A percentile compares a stretch with the other conserved stretches of the same genome.
These are phyloP conservation scores for Drosophila nikananu DNA, from an alignment of 1,140 invertebrate genomes.

Conservation along the genomic window DNA sequence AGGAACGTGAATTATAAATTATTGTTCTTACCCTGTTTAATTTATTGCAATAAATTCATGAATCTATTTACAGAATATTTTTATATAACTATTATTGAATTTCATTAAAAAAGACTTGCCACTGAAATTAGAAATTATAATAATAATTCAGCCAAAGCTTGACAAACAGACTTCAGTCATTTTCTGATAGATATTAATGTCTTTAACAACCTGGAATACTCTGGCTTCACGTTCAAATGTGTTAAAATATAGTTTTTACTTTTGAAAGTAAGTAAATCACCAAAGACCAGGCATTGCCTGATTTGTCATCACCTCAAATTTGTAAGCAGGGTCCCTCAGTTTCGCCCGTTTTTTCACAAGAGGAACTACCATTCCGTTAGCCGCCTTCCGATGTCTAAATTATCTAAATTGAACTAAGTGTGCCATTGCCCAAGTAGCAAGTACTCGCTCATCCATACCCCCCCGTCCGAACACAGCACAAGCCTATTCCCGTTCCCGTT, in stretches of 20 bases:
- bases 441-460: conserved; percentile 8
- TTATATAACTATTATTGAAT: neutral
- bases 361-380: neutral
- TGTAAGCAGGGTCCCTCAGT: neutral
- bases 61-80: neutral
- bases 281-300: neutral
- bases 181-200: no score
- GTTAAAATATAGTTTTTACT: neutral
- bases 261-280: neutral
- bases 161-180: neutral
- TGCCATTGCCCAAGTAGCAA: conserved; percentile 47
- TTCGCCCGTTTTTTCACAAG: no score
- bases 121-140: no score
- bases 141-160: neutral
- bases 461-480: conserved; percentile 12
- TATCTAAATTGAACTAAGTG: conserved; percentile 64
- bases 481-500: neutral
- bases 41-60: neutral
- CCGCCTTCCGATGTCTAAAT: conserved; percentile 37
- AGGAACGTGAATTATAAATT: neutral
- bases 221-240: neutral
- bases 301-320: conserved; percentile 28
- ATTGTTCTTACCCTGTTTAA: neutral
- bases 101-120: no score
- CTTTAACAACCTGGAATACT: no score